These are phyloP conservation scores for Eutolmus rufibarbis DNA, from an alignment of 2,888 invertebrate species.

Conservation along the genomic window DNA sequence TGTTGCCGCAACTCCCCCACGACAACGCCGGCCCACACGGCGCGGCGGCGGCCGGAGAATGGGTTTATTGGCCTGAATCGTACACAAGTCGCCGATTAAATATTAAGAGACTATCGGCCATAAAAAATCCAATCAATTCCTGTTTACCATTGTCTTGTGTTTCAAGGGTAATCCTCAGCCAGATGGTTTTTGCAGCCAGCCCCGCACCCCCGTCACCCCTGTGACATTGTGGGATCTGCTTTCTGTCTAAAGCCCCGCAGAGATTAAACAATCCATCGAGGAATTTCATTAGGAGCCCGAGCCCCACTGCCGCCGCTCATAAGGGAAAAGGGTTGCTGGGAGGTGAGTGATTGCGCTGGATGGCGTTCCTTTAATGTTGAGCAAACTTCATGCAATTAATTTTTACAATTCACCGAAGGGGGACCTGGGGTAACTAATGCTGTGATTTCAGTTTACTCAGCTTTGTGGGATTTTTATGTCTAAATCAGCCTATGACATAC, in stretches of 20 bases:
- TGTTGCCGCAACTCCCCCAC: neutral
- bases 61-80: conserved; percentile 12
- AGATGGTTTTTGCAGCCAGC: neutral
- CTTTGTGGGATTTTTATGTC: neutral
- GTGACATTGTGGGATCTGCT: neutral
- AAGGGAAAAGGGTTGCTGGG: conserved; percentile 5
- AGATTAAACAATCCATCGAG: conserved; percentile 32
- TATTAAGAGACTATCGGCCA: conserved; percentile 32
- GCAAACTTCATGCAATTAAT: conserved; percentile 32
- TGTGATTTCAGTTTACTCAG: neutral
- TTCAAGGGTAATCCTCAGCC: conserved; percentile 22
- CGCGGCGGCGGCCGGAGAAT: neutral
- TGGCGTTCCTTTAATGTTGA: conserved; percentile 15
- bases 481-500: neutral
- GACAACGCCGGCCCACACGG: neutral
- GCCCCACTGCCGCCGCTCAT: neutral
- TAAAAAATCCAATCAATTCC: conserved; percentile 44
- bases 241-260: neutral
- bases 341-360: neutral
- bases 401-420: neutral
- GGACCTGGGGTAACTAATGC: neutral
- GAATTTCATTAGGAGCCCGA: conserved; percentile 20
- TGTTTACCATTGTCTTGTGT: conserved; percentile 40
- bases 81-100: conserved; percentile 34
- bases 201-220: neutral